Base-by-base conservation (phyloP, 2,797 vertebrate species). In the Catostomus latipinnis region DNA sequence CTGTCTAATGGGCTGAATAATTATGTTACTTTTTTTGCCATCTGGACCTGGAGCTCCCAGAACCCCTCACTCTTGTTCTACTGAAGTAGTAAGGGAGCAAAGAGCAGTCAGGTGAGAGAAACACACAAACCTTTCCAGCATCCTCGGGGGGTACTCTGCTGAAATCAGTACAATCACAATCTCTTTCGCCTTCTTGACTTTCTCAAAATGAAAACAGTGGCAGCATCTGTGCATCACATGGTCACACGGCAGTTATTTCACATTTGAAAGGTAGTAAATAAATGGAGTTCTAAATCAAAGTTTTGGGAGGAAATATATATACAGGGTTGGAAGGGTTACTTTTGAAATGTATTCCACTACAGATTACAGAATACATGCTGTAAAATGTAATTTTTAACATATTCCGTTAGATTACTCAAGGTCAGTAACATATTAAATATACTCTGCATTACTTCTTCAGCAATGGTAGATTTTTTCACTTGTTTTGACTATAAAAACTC, bases 1-100 rank as follows among this genome's bases (percentile, higher is more conserved):
- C 78, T 87, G 89, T 89, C 87, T 93, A 93, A 93, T 94, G 91
- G 88, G 84, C 89, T 92, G 93, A 92, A 91, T 93, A 93, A 93
- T 92, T 87, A 91, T 90, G 91, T 90, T 91, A 90, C 88, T 88
- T 93, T 91, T 71, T 88, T 87, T 87, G 88, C 92, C 92, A 93
- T 94, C 93, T 94, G 93, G 92, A 88, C 89, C 86, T 52, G 76
- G 88, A 77, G 68, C 85, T 87, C 80, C 13, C 65, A 86, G 88
- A 89, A 78, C 58, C 70, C 49, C 71, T 67, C 65, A 56, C 54
- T 66, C 65, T 46, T 62, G 18, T 83, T 82, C 49, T 45, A 71
- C 74, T 78, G 78, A 78, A 74, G 58, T 74, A 74, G 73, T 78
- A 57, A 67, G 53, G 58, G 43, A 46, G 49, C 61, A 71, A 34